Evolutionary conservation across 2,888 invertebrate species (phyloP).

Genomic region (Cryptocephalus moraei): DNA sequence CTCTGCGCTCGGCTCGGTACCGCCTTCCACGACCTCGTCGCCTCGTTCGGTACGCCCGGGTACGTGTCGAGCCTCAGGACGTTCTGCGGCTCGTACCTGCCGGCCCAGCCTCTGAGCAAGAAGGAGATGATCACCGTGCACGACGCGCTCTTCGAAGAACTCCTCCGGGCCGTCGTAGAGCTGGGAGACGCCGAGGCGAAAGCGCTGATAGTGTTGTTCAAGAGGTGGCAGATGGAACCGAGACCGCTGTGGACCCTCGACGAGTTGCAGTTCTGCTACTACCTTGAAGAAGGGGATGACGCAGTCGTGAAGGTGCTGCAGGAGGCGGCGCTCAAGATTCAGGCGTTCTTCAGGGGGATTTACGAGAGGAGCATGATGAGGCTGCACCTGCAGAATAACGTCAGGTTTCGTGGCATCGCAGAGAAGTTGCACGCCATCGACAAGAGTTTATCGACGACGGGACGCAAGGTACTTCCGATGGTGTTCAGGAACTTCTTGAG

Average conservation of each 20-base stretch:
- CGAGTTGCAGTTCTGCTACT: conserved; percentile 6
- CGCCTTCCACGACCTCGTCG: conserved; percentile 26
- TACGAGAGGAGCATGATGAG: conserved; percentile 20
- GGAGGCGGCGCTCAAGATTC: conserved; percentile 24
- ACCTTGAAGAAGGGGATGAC: conserved; percentile 14
- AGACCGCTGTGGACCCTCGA: not conserved
- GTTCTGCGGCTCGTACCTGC: conserved; percentile 26
- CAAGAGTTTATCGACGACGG: conserved; percentile 19
- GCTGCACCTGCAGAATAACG: conserved; percentile 18
- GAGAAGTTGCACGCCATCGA: conserved; percentile 20
- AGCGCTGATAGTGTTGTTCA: conserved; percentile 7
- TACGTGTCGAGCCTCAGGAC: conserved; percentile 15
- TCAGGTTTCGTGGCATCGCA: conserved; percentile 18
- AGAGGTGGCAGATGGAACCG: conserved; percentile 4
- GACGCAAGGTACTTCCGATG: conserved; percentile 3
- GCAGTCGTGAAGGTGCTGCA: conserved; percentile 19
- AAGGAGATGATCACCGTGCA: conserved; percentile 11
- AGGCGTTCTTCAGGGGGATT: conserved; percentile 26
- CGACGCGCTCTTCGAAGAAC: conserved; percentile 7
- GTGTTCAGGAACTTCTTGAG: conserved; percentile 18
- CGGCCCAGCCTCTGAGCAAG: conserved; percentile 13
- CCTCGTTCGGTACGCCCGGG: conserved; percentile 25
- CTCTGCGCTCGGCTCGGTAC: conserved; percentile 23
- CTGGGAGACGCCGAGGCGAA: not conserved
- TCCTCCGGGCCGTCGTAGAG: not conserved